Base-by-base conservation (phyloP, 2,797 vertebrate species). In the Micrastur ruficollis region DNA sequence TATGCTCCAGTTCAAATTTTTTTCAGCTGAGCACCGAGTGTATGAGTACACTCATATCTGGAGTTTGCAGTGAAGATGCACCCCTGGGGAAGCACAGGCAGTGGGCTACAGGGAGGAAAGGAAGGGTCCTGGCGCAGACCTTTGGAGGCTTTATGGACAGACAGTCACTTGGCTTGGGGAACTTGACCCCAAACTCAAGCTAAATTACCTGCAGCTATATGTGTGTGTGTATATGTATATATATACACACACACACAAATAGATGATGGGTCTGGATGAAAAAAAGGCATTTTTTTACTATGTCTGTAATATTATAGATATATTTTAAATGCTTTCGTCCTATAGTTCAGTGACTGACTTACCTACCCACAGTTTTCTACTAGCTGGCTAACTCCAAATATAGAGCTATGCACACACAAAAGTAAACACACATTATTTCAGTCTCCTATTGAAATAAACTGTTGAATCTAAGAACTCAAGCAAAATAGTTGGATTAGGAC, bases 171-270 rank as follows among this genome's bases (percentile, higher is more conserved):
- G 16, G 7, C 22, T 59, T 59, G 31, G 17, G 29, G 49, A 84
- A 65, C 20, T 12, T 63, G 34, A 62, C 11, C 4, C 14, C 4
- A 8, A 82, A 59, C 15, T 59, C 31, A 74, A 53, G 9, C 8
- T 76, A 78, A 94, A 26, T 16, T 66, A 16, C 31, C 34, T 80
- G 38, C 26, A 79, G 32, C 18, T 15, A 3, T 40, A 8, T 22
- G 7, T 68, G 8, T 18, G 9, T 16, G 5, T 3, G 4, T 15
- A 25, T 12, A 13, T 49, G 13, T 16, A 5, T 5, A 4, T 16
- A 11, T 4, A 12, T 26, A 5, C 13, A 27, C 5, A 59, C 6
- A 40, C 4, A 85, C 5, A 46, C 2, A 5, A 78, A 38, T 50
- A 49, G 31, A 58, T 36, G 2, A 55, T 23, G 6, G 20, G 11